Percentiles rank a stretch among this genome's conserved stretches.
Conservation (phyloP, 2,888 invertebrate genomes). For the Diogma glabrata region DNA sequence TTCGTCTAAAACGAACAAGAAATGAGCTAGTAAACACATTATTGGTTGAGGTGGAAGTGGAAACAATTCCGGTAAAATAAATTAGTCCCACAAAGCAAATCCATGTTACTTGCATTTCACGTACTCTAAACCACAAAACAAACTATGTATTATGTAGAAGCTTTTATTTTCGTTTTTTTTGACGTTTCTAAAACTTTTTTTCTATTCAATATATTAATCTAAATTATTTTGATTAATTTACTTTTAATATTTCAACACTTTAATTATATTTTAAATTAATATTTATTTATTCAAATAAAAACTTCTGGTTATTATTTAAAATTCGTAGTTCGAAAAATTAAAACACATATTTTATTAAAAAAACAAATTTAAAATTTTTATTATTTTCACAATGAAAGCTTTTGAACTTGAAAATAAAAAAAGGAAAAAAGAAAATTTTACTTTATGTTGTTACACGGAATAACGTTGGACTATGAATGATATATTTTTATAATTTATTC, state of each 20-base stretch:
- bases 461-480: constrained; percentile 9
- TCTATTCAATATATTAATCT: not conserved
- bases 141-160: not conserved
- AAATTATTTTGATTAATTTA: constrained; percentile 1
- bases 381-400: not conserved
- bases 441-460: constrained; percentile 5
- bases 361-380: not conserved
- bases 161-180: not conserved
- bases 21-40: constrained; percentile 94
- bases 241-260: not conserved
- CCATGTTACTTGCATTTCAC: constrained; percentile 19
- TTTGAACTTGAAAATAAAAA: no score
- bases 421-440: no score
- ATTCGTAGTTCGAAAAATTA: no score
- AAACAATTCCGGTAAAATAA: constrained; percentile 14
- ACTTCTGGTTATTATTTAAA: no score
- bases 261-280: not conserved
- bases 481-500: not conserved
- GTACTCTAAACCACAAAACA: not conserved
- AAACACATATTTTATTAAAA: not conserved
- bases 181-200: not conserved
- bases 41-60: constrained; percentile 14
- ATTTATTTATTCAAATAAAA: constrained; percentile 4
- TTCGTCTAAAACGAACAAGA: constrained; percentile 76
- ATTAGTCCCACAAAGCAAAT: constrained; percentile 18